These are phyloP conservation scores for Stratiomys singularior DNA, from an alignment of 2,888 invertebrate species.

Conservation along the genomic window DNA sequence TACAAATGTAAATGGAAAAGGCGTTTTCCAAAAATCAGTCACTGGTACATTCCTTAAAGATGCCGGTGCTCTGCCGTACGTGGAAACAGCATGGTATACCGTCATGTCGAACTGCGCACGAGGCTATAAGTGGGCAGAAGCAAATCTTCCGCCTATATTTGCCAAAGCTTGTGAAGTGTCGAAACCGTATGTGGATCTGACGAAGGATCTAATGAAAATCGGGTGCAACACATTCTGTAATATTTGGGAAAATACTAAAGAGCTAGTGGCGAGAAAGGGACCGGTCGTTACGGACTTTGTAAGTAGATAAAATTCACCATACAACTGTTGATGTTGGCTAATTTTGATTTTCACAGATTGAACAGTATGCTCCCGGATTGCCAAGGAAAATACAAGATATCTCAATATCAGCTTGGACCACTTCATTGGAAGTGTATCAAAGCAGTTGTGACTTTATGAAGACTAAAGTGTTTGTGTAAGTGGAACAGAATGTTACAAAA, in stretches of 20 bases:
- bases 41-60: slow-evolving; percentile 74
- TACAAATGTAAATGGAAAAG: slow-evolving; percentile 69
- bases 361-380: slow-evolving; percentile 78
- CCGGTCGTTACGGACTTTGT: slow-evolving; percentile 69
- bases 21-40: slow-evolving; percentile 76
- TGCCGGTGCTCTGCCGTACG: slow-evolving; percentile 73
- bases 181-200: slow-evolving; percentile 72
- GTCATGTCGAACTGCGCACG: slow-evolving; percentile 71
- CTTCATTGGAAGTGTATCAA: slow-evolving; percentile 68
- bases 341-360: slow-evolving; percentile 68
- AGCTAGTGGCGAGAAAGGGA: slow-evolving; percentile 68
- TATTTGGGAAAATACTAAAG: slow-evolving; percentile 67
- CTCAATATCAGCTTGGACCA: slow-evolving; percentile 65
- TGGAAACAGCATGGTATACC: slow-evolving; percentile 72
- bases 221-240: slow-evolving; percentile 67
- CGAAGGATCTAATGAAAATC: slow-evolving; percentile 70
- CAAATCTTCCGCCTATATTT: slow-evolving; percentile 75
- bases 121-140: slow-evolving; percentile 75
- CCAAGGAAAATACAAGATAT: slow-evolving; percentile 71
- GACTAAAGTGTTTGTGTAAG: slow-evolving; percentile 84
- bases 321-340: neutral
- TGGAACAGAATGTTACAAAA: slow-evolving; percentile 58
- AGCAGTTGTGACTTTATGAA: slow-evolving; percentile 72
- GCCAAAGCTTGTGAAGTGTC: slow-evolving; percentile 62
- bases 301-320: slow-evolving; percentile 59